Percentiles rank a stretch among this genome's conserved stretches.
Conservation (phyloP, 2,113 vertebrate species). For the Microcebus griseorufus region DNA sequence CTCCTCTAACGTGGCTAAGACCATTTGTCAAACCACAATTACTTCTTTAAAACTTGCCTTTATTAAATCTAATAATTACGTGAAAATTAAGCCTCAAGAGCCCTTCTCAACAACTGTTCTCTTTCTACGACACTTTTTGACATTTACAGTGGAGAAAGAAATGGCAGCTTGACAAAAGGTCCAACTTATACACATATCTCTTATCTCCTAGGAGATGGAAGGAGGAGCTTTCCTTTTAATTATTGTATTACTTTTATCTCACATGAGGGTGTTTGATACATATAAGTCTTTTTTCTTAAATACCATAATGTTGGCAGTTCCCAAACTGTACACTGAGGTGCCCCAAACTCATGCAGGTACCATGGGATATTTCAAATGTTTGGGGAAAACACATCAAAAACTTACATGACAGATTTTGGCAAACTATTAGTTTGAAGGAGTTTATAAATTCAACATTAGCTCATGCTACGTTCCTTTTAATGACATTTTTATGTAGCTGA, state of each 20-base stretch:
- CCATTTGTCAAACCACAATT: not conserved
- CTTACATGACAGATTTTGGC: not conserved
- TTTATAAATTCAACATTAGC: not conserved
- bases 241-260: not conserved
- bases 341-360: not conserved
- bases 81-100: not conserved
- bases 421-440: not conserved
- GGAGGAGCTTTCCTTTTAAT: not conserved
- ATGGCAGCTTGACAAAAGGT: not conserved
- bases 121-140: not conserved
- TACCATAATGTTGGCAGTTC: not conserved
- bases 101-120: not conserved
- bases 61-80: not conserved
- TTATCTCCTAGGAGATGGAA: not conserved
- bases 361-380: not conserved
- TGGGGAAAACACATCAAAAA: not conserved
- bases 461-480: not conserved
- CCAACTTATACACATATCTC: not conserved
- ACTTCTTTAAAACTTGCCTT: conserved; percentile 2
- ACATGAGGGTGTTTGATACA: not conserved
- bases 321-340: not conserved
- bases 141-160: not conserved
- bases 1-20: not conserved
- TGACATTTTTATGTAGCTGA: not conserved
- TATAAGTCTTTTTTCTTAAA: not conserved